A percentile compares a stretch with the other conserved stretches of the same genome.
Conservation (phyloP, 2,888 invertebrate genomes). For the Drosophila infuscata region DNA sequence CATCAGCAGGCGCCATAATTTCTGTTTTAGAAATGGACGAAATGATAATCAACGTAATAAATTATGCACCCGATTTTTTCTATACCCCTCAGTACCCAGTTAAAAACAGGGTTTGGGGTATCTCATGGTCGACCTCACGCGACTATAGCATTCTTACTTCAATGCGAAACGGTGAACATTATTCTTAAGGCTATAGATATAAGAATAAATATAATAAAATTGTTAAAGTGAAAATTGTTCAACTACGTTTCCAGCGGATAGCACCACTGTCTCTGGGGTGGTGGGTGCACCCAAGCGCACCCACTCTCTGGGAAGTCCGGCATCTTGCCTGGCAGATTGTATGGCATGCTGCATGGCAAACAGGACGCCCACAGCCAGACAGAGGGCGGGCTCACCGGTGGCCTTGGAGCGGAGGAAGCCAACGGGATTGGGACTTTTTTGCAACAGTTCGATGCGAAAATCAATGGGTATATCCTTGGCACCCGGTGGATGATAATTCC, state of each 20-base stretch:
- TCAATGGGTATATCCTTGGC: constrained; percentile 92
- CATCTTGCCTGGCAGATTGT: constrained; percentile 88
- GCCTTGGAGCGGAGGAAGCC: constrained; percentile 91
- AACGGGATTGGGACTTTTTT: constrained; percentile 85
- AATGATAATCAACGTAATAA: not conserved
- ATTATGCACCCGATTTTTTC: too few species aligned
- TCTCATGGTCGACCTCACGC: too few species aligned
- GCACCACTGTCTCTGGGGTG: constrained; percentile 80
- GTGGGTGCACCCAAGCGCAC: constrained; percentile 81
- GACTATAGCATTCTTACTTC: not conserved
- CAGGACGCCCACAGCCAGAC: constrained; percentile 86
- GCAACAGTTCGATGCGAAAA: constrained; percentile 89
- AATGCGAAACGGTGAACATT: not conserved
- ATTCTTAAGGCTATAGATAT: not conserved
- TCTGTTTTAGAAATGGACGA: not conserved
- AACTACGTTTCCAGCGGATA: constrained; percentile 68
- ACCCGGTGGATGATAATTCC: constrained; percentile 92
- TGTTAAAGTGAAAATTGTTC: constrained; percentile 34
- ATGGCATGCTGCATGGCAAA: constrained; percentile 90
- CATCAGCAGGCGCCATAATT: not conserved
- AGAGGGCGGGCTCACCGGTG: constrained; percentile 88
- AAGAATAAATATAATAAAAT: not conserved
- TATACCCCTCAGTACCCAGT: too few species aligned
- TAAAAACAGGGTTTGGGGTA: not conserved
- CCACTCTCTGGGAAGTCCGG: constrained; percentile 85